These are phyloP conservation scores for Pachyrhynchus sulphureomaculatus DNA, from an alignment of 1,140 invertebrate species.

Conservation along the genomic window DNA sequence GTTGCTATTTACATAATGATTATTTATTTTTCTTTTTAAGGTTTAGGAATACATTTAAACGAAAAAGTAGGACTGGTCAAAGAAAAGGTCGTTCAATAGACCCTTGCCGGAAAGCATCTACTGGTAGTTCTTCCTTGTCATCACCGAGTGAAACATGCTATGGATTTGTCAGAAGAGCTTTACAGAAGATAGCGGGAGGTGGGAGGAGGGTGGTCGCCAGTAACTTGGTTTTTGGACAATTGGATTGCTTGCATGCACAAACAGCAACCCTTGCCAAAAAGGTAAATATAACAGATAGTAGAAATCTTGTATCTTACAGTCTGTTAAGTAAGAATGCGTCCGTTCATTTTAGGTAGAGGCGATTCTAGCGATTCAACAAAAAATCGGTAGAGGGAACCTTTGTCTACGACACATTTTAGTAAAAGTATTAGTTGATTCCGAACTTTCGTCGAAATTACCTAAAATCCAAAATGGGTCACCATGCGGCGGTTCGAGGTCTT, in stretches of 20 bases:
- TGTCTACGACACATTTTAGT: no score
- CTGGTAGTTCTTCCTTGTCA: conserved; percentile 80
- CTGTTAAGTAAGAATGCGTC: no score
- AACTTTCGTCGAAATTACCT: no score
- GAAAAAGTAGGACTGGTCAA: conserved; percentile 46
- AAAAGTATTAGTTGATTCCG: no score
- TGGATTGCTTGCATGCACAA: conserved; percentile 66
- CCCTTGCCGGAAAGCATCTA: conserved; percentile 61
- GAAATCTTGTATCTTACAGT: background rate
- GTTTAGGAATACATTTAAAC: conserved; percentile 21
- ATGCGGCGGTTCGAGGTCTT: no score
- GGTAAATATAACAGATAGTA: background rate
- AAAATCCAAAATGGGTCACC: no score
- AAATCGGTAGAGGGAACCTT: no score
- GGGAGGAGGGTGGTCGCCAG: conserved; percentile 59
- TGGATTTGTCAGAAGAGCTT: conserved; percentile 85
- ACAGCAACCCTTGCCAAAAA: conserved; percentile 51
- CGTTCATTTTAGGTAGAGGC: no score
- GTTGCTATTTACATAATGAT: no score
- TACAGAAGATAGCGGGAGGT: conserved; percentile 81
- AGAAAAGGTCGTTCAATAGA: conserved; percentile 61
- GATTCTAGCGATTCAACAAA: no score
- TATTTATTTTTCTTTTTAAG: conserved; percentile 25
- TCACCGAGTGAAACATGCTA: conserved; percentile 93
- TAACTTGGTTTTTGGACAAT: conserved; percentile 78